Percentiles rank a stretch among this genome's conserved stretches.
These are phyloP conservation scores for Drosophila trapezifrons DNA, from an alignment of 1,140 invertebrate genomes.

Conservation along the genomic window DNA sequence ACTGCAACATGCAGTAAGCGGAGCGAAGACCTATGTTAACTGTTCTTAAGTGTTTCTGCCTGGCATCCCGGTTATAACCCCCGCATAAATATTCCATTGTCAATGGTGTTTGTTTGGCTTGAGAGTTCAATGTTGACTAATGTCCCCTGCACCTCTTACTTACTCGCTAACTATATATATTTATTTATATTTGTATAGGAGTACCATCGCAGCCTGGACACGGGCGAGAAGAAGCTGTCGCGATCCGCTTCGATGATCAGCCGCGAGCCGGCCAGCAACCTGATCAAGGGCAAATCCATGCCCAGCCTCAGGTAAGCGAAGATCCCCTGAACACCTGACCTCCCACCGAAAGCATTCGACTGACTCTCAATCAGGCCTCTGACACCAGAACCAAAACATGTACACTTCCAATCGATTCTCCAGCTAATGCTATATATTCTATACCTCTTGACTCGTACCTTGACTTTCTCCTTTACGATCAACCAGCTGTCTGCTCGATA, in stretches of 20 bases:
- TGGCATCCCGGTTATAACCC: constrained; percentile 39
- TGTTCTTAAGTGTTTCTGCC: constrained; percentile 52
- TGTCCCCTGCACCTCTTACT: neutral
- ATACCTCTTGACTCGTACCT: constrained; percentile 28
- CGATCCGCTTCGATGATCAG: constrained; percentile 88
- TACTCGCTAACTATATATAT: neutral
- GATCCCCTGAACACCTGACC: neutral
- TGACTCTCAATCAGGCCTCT: constrained; percentile 45
- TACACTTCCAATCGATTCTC: constrained; percentile 41
- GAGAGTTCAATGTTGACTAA: constrained; percentile 43
- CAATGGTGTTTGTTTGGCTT: constrained; percentile 51
- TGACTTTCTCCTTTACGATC: constrained; percentile 53
- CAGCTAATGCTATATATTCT: constrained; percentile 52
- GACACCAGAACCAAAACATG: constrained; percentile 34
- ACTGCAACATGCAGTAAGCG: constrained; percentile 84
- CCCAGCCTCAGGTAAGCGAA: constrained; percentile 92
- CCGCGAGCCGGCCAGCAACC: constrained; percentile 86
- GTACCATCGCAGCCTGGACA: constrained; percentile 91
- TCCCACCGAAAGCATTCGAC: constrained; percentile 10
- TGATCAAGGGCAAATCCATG: constrained; percentile 97
- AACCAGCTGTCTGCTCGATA: constrained; percentile 84
- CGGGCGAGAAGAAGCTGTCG: constrained; percentile 88
- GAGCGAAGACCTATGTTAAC: constrained; percentile 60
- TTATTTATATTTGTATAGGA: constrained; percentile 85
- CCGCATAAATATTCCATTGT: constrained; percentile 5